Percentiles rank a stretch among this genome's conserved stretches.
Evolutionary conservation across 2,888 invertebrate genomes (phyloP).

Genomic region (Drosophila maculinotata): DNA sequence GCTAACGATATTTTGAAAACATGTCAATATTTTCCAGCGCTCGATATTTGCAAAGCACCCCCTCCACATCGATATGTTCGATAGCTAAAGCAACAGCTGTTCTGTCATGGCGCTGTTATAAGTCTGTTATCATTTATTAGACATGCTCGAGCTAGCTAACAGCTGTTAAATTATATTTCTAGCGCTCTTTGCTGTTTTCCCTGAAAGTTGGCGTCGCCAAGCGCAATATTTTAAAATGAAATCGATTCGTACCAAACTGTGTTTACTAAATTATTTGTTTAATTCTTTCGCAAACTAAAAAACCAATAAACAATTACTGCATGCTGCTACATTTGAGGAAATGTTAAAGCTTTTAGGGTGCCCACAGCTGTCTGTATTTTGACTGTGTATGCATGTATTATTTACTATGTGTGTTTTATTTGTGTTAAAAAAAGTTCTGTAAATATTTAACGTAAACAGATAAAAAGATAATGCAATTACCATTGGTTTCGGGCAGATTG

Average conservation of each 20-base stretch:
- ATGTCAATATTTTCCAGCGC: slow-evolving; percentile 10
- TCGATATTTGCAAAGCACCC: slow-evolving; percentile 1
- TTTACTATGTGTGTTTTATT: slow-evolving; percentile 44
- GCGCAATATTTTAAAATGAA: not conserved
- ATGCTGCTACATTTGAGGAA: not conserved
- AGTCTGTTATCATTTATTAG: not conserved
- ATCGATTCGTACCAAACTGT: not conserved
- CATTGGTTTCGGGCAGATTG: slow-evolving; percentile 4
- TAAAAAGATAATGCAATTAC: slow-evolving; percentile 32
- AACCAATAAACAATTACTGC: not conserved
- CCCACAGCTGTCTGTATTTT: not conserved
- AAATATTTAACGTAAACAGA: slow-evolving; percentile 53
- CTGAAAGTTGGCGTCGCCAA: not conserved
- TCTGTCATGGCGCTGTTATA: not conserved
- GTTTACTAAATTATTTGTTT: not conserved
- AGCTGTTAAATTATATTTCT: not conserved
- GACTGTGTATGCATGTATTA: slow-evolving; percentile 37
- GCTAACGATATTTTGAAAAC: slow-evolving; percentile 16
- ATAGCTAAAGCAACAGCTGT: slow-evolving; percentile 4
- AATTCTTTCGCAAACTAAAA: not conserved
- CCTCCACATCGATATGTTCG: not conserved
- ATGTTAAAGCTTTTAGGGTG: not conserved
- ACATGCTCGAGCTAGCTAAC: not conserved
- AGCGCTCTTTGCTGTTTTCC: not conserved
- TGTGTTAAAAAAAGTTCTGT: slow-evolving; percentile 52